Evolutionary conservation across 2,888 invertebrate genomes (phyloP), one percentile per base, ranked within the genome.

Genomic region (Drosophila colorata): DNA sequence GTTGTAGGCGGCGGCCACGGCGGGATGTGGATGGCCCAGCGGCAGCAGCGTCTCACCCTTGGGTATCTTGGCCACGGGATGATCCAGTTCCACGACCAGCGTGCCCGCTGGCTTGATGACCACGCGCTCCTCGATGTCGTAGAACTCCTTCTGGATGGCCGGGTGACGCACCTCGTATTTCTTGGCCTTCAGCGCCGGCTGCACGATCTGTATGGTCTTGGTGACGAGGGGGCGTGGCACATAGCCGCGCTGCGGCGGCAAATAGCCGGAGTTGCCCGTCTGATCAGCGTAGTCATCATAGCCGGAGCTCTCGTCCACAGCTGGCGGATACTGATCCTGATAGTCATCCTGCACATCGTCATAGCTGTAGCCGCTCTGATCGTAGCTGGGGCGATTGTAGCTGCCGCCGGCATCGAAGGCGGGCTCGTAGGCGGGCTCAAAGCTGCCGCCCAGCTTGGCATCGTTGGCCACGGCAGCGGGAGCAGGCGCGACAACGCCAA

Each of bases 111-210:
- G 94, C 25, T 94, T 93, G 43, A 94, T 93, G 16, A 94, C 91
- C 20, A 94, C 93, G 47, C 94, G 93, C 79, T 94, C 94, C 80
- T 94, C 94, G 72, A 94, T 94, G 78, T 94, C 94, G 88, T 94
- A 94, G 90, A 94, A 94, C 84, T 94, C 94, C 89, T 94, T 94
- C 77, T 94, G 94, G 66, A 94, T 93, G 35, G 94, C 94, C 41
- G 94, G 94, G 68, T 94, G 93, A 65, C 94, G 93, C 9, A 94
- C 93, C 86, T 94, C 93, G 80, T 93, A 93, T 69, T 93, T 94
- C 57, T 93, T 93, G 23, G 94, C 94, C 72, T 94, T 93, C 16
- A 92, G 91, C 3, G 94, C 94, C 0, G 94, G 94, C 75, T 94
- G 94, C 5, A 93, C 93, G 18, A 94, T 94, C 80, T 94, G 94